phyloP scores from a whole-genome alignment of 2,113 vertebrate species.

The Paralichthys olivaceus region DNA sequence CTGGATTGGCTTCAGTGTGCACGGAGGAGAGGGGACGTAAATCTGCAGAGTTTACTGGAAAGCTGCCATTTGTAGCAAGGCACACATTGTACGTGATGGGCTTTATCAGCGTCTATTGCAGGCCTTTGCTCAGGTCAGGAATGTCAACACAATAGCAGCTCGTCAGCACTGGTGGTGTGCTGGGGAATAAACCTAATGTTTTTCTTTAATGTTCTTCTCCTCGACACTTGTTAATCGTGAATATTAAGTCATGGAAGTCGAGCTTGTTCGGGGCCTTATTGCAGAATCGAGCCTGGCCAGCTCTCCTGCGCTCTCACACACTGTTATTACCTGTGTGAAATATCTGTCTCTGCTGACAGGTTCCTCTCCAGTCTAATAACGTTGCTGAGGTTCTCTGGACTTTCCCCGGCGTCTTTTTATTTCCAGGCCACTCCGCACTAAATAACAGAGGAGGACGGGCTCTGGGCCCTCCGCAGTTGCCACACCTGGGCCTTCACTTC shows the following conservation, averaged over 20 bases:
- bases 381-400: conserved; percentile 50
- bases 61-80: conserved; percentile 34
- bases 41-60: conserved; percentile 29
- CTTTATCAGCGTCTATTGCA: conserved; percentile 37
- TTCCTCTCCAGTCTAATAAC: conserved; percentile 47
- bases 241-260: conserved; percentile 3
- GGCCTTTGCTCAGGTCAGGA: conserved; percentile 22
- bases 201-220: not conserved
- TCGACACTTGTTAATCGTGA: not conserved
- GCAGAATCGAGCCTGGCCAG: not conserved
- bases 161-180: not conserved
- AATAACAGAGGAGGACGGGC: conserved; percentile 69
- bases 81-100: conserved; percentile 39
- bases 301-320: conserved; percentile 12
- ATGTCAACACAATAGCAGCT: conserved; percentile 34
- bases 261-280: conserved; percentile 15
- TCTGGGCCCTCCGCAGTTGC: conserved; percentile 50
- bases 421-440: conserved; percentile 53
- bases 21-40: not conserved
- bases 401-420: conserved; percentile 59
- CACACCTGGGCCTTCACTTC: conserved; percentile 74
- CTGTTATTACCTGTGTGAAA: conserved; percentile 56
- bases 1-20: conserved; percentile 12
- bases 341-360: conserved; percentile 40
- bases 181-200: conserved; percentile 3